phyloP scores from a whole-genome alignment of 2,888 invertebrate genomes.

The Biston stratarius region DNA sequence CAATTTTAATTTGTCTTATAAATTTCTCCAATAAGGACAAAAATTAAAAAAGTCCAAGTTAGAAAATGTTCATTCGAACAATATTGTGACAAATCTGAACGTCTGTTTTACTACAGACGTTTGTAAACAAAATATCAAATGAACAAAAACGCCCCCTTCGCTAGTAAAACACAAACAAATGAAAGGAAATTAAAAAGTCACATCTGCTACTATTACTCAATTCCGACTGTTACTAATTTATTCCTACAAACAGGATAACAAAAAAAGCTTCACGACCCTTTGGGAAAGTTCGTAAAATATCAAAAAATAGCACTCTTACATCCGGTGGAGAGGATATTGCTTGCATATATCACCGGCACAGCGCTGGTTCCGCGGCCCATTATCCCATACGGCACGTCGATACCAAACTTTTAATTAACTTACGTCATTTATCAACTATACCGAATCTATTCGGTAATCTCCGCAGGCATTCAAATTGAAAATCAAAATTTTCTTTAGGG shows the following conservation, averaged over 20 bases:
- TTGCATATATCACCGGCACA: slow-evolving; percentile 62
- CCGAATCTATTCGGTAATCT: slow-evolving; percentile 70
- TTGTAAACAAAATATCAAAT: slow-evolving; percentile 9
- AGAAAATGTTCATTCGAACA: background rate
- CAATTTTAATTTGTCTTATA: background rate
- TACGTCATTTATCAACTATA: slow-evolving; percentile 73
- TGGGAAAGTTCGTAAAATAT: slow-evolving; percentile 66
- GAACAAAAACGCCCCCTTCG: slow-evolving; percentile 34
- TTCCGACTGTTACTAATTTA: slow-evolving; percentile 59
- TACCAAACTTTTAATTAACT: slow-evolving; percentile 65
- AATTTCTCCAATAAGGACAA: no score
- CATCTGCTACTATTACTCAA: slow-evolving; percentile 69
- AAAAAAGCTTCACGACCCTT: slow-evolving; percentile 63
- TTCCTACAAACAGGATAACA: slow-evolving; percentile 70
- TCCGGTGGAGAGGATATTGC: slow-evolving; percentile 64
- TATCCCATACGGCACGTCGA: slow-evolving; percentile 49
- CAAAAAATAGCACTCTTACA: slow-evolving; percentile 59
- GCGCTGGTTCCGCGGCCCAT: slow-evolving; percentile 52
- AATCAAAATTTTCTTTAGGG: slow-evolving; percentile 79
- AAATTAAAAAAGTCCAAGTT: no score
- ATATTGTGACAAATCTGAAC: slow-evolving; percentile 14
- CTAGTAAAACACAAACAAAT: slow-evolving; percentile 54
- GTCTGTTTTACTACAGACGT: slow-evolving; percentile 13
- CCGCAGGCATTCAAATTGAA: slow-evolving; percentile 75
- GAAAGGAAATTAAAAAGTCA: slow-evolving; percentile 69